A percentile compares a stretch with the other conserved stretches of the same genome.
Conservation (phyloP, 2,113 vertebrate genomes). For the Tricholaema leucomelas region DNA sequence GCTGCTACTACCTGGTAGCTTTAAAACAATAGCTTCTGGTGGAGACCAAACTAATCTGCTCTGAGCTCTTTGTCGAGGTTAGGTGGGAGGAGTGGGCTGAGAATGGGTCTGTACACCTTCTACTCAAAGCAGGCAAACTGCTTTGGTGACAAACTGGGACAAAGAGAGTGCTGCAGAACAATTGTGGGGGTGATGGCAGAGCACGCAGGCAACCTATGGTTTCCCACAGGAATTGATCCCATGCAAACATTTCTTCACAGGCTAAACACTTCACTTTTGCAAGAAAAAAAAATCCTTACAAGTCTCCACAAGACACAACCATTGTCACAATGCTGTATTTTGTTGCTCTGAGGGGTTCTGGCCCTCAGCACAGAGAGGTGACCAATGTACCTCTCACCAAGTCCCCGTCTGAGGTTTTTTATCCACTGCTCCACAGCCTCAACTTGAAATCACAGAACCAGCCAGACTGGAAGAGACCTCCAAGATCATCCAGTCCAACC, state of each 20-base stretch:
- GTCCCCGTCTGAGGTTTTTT: no score
- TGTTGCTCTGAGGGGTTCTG: no score
- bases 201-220: not conserved
- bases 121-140: not conserved
- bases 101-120: not conserved
- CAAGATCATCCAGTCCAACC: no score
- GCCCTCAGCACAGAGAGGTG: no score
- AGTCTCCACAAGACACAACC: not conserved
- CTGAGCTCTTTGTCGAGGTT: not conserved
- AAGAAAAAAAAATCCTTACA: not conserved
- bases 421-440: no score
- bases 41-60: not conserved
- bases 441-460: no score
- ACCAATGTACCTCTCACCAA: no score
- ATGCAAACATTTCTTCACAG: not conserved
- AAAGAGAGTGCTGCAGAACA: not conserved
- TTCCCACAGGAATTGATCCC: not conserved
- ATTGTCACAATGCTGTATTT: not conserved
- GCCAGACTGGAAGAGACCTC: no score
- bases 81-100: not conserved
- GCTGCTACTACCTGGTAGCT: not conserved
- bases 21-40: constrained; percentile 33
- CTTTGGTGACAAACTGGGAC: not conserved
- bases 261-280: not conserved
- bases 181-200: not conserved